Percentiles rank a stretch among this genome's conserved stretches.
Conservation (phyloP, 2,888 invertebrate species). For the Rhopalosiphum nymphaeae region DNA sequence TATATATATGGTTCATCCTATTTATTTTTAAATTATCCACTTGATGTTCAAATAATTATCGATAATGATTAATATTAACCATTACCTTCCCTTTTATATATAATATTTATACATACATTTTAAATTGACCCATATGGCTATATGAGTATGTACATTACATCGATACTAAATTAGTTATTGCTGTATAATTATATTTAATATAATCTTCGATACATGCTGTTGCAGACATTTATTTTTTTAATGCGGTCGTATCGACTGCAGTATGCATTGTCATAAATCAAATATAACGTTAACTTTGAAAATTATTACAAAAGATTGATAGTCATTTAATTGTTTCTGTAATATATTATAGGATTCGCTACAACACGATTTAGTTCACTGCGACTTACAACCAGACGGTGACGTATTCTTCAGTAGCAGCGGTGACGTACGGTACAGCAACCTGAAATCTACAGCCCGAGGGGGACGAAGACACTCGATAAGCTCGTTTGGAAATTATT, state of each 20-base stretch:
- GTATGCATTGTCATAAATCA: neutral
- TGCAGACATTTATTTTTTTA: neutral
- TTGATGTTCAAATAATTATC: neutral
- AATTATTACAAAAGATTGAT: neutral
- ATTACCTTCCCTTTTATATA: neutral
- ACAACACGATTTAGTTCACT: slow-evolving; percentile 66
- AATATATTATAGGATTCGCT: slow-evolving; percentile 57
- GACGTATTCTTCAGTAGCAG: slow-evolving; percentile 75
- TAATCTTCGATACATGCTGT: neutral
- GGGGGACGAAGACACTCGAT: slow-evolving; percentile 76
- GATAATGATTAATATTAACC: neutral
- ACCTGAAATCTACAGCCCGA: slow-evolving; percentile 72
- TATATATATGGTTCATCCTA: neutral
- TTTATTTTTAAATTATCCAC: neutral
- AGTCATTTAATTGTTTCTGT: neutral
- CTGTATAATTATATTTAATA: neutral
- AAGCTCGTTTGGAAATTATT: slow-evolving; percentile 73
- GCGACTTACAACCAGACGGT: slow-evolving; percentile 71
- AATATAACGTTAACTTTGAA: neutral
- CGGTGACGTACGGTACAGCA: slow-evolving; percentile 72
- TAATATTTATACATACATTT: neutral
- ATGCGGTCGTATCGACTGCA: neutral
- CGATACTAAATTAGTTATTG: neutral
- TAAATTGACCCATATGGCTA: neutral
- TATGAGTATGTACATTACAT: neutral